phyloP scores from a whole-genome alignment of 2,888 invertebrate species.

The Mermis nigrescens region DNA sequence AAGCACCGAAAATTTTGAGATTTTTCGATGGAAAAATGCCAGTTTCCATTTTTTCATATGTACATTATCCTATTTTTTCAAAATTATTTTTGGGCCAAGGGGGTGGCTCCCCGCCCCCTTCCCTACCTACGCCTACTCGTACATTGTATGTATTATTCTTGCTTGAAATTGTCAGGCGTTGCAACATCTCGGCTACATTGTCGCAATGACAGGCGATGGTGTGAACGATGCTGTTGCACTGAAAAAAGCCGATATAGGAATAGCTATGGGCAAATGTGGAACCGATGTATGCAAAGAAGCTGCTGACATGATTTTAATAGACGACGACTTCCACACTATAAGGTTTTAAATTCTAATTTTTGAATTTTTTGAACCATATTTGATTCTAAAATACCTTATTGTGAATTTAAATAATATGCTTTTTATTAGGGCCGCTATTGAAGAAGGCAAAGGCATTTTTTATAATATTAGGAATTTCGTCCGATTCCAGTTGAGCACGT shows the following conservation, averaged over 20 bases:
- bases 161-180: too few relatives aligned
- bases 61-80: too few relatives aligned
- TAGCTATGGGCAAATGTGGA: slow-evolving; percentile 16
- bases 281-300: slow-evolving; percentile 67
- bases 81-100: too few relatives aligned
- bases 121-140: too few relatives aligned
- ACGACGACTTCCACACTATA: slow-evolving; percentile 92
- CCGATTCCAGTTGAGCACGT: slow-evolving; percentile 83
- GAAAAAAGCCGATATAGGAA: slow-evolving; percentile 85
- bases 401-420: too few relatives aligned
- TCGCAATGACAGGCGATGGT: slow-evolving; percentile 98
- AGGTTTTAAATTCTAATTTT: slow-evolving; percentile 46
- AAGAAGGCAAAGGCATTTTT: slow-evolving; percentile 76
- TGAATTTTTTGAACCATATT: slow-evolving; percentile 12
- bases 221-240: slow-evolving; percentile 96
- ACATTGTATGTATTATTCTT: too few relatives aligned
- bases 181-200: slow-evolving; percentile 73
- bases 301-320: slow-evolving; percentile 94
- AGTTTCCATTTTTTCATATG: too few relatives aligned
- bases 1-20: too few relatives aligned
- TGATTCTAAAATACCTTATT: too few relatives aligned
- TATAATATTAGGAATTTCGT: slow-evolving; percentile 99
- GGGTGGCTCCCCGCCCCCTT: too few relatives aligned
- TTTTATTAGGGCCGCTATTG: slow-evolving; percentile 55
- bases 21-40: too few relatives aligned